These are phyloP conservation scores for Bubo blakistoni DNA, from an alignment of 2,113 vertebrate genomes.

Conservation along the genomic window DNA sequence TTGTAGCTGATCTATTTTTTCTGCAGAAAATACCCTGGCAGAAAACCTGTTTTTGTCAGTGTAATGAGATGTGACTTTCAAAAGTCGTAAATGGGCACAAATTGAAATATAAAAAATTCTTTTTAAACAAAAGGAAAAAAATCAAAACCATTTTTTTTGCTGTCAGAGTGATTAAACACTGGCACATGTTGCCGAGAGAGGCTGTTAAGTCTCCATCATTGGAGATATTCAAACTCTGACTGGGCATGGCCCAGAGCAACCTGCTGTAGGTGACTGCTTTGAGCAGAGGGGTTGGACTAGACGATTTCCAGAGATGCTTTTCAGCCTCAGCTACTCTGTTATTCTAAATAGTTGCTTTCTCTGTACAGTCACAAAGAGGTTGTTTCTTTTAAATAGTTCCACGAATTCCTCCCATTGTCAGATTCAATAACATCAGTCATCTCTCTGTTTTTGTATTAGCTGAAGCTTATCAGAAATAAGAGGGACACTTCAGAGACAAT, in stretches of 20 bases:
- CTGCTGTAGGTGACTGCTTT: not conserved
- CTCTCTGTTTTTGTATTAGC: not conserved
- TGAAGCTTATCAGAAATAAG: not conserved
- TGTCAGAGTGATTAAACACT: not conserved
- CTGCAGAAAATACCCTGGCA: not conserved
- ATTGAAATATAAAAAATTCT: not conserved
- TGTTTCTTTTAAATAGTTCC: not conserved
- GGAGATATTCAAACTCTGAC: not conserved
- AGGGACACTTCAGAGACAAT: not conserved
- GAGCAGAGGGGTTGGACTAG: not conserved
- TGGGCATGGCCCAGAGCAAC: not conserved
- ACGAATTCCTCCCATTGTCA: not conserved
- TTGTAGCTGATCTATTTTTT: not conserved
- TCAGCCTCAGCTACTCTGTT: not conserved
- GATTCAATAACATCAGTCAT: not conserved
- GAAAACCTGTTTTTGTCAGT: not conserved
- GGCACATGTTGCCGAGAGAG: not conserved
- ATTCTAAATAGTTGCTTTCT: not conserved
- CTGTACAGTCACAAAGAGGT: not conserved
- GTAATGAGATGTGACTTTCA: not conserved
- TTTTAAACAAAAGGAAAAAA: not conserved
- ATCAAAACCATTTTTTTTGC: not conserved
- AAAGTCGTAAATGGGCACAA: not conserved
- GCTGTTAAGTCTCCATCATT: not conserved
- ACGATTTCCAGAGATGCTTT: not conserved